phyloP scores from a whole-genome alignment of 2,797 vertebrate species.

The Etheostoma perlongum region DNA sequence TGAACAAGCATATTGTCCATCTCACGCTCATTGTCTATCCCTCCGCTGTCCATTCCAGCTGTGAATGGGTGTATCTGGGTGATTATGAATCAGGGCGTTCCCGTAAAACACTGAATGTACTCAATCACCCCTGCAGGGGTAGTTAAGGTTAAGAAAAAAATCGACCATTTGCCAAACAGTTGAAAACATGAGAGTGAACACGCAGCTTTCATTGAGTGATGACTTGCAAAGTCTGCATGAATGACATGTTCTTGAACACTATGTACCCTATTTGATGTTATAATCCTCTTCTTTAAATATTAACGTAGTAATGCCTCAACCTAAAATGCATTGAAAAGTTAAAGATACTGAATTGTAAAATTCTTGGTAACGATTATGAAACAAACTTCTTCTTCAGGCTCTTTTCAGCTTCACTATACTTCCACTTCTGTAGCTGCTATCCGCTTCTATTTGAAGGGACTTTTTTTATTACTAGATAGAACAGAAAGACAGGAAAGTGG shows the following conservation, averaged over 20 bases:
- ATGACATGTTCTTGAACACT: slow-evolving; percentile 21
- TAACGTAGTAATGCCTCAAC: neutral
- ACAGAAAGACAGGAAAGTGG: neutral
- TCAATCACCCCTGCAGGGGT: slow-evolving; percentile 20
- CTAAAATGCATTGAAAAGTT: neutral
- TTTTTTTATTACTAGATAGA: neutral
- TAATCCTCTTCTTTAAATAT: neutral
- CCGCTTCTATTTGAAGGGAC: neutral
- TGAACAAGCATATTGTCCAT: slow-evolving; percentile 2
- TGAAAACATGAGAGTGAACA: slow-evolving; percentile 4
- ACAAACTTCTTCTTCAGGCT: neutral
- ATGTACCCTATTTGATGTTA: neutral
- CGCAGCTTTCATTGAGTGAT: slow-evolving; percentile 6
- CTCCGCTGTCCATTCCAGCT: slow-evolving; percentile 31
- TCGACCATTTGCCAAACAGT: slow-evolving; percentile 1
- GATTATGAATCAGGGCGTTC: slow-evolving; percentile 13
- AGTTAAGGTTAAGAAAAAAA: slow-evolving; percentile 15
- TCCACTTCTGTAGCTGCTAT: neutral
- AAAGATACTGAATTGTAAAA: slow-evolving; percentile 1
- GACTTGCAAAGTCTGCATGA: slow-evolving; percentile 7
- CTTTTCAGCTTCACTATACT: neutral
- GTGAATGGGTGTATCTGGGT: slow-evolving; percentile 47
- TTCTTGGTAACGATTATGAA: neutral
- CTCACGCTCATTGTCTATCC: slow-evolving; percentile 23
- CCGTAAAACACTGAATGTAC: slow-evolving; percentile 28